These are phyloP conservation scores for Ligdia adustata DNA, from an alignment of 2,888 invertebrate species.

Conservation along the genomic window DNA sequence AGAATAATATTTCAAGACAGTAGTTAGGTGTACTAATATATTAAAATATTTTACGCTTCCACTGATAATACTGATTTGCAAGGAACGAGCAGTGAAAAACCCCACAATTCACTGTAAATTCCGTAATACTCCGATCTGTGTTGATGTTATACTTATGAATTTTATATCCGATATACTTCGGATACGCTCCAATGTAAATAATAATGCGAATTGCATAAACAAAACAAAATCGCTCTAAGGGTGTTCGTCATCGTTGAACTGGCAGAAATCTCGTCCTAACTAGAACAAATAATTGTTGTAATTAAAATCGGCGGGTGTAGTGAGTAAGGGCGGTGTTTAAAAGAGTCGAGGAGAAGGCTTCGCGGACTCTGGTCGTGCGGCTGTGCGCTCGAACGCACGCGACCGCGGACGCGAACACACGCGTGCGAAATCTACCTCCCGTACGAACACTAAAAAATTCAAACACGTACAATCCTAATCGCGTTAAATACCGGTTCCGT, in stretches of 20 bases:
- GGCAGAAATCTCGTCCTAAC: conserved; percentile 74
- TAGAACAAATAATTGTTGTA: conserved; percentile 69
- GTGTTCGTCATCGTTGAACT: conserved; percentile 52
- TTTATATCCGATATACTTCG: conserved; percentile 45
- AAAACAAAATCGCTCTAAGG: conserved; percentile 38
- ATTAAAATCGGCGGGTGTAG: conserved; percentile 66
- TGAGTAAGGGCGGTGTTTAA: conserved; percentile 67
- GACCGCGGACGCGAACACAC: conserved; percentile 15
- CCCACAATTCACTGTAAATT: too few relatives aligned
- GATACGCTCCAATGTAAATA: conserved; percentile 52
- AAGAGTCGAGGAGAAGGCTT: conserved; percentile 61
- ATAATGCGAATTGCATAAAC: conserved; percentile 44
- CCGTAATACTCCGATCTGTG: too few relatives aligned
- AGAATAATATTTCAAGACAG: too few relatives aligned
- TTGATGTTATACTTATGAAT: conserved; percentile 30
- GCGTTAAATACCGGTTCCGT: conserved; percentile 3
- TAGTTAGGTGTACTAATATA: too few relatives aligned
- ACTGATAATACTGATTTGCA: too few relatives aligned
- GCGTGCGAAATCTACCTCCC: neutral
- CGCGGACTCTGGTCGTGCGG: conserved; percentile 48
- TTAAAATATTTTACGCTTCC: too few relatives aligned
- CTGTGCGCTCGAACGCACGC: conserved; percentile 53
- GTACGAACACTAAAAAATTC: conserved; percentile 1
- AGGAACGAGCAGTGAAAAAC: too few relatives aligned
- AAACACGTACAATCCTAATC: neutral